Evolutionary conservation across 2,113 vertebrate species (phyloP).

Genomic region (Microtus montanus): DNA sequence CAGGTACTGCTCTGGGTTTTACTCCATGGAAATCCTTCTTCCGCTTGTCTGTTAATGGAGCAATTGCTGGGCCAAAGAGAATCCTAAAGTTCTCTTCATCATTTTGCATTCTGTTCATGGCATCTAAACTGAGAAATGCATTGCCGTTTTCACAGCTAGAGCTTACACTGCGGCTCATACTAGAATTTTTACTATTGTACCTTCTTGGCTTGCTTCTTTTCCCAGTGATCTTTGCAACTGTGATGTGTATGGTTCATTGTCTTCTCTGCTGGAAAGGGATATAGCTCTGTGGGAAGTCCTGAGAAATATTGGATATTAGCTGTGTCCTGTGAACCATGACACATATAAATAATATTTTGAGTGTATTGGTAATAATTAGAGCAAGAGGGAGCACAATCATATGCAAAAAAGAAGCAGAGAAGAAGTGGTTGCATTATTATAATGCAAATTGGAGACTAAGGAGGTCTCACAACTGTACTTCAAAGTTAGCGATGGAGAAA

Average conservation of each 20-base stretch:
- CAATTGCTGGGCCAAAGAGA: neutral
- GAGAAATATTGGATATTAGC: neutral
- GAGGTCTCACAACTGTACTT: neutral
- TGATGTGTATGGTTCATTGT: neutral
- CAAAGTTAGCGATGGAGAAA: neutral
- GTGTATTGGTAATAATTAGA: conserved; percentile 11
- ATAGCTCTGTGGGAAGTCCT: neutral
- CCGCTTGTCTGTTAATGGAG: neutral
- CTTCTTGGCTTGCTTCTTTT: neutral
- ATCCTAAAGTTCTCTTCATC: neutral
- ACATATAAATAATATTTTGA: neutral
- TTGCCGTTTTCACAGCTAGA: neutral
- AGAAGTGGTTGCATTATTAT: accelerated
- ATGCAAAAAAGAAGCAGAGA: neutral
- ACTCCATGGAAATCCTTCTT: no score
- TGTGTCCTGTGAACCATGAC: neutral
- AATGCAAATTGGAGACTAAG: neutral
- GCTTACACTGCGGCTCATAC: neutral
- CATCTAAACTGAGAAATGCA: conserved; percentile 15
- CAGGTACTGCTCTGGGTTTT: neutral
- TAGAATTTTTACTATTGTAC: neutral
- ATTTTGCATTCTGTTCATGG: neutral
- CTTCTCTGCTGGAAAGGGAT: conserved; percentile 23
- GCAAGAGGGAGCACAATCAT: neutral
- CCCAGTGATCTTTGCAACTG: neutral